Percentiles rank a stretch among this genome's conserved stretches.
These are phyloP conservation scores for Synergus umbraculus DNA, from an alignment of 2,888 invertebrate genomes.

Conservation along the genomic window DNA sequence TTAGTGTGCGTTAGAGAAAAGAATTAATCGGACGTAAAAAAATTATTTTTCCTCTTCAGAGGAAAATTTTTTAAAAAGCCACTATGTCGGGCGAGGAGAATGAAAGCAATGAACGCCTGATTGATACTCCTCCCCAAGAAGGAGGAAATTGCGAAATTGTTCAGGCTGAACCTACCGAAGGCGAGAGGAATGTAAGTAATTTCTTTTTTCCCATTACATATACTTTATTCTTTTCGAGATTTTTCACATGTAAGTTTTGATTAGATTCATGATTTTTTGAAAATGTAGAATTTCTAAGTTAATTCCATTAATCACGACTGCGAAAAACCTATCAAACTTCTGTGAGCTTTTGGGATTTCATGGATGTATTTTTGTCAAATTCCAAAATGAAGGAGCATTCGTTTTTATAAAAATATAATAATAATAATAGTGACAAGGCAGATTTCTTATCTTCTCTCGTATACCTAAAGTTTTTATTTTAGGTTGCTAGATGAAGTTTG, in stretches of 20 bases:
- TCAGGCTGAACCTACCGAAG: slow-evolving; percentile 59
- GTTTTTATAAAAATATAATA: neutral
- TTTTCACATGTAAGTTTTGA: neutral
- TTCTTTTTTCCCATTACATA: neutral
- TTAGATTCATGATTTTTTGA: neutral
- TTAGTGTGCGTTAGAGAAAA: neutral
- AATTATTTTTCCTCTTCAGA: neutral
- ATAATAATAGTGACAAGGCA: neutral
- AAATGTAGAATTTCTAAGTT: neutral
- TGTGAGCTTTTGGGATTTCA: neutral
- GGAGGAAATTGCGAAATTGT: slow-evolving; percentile 63
- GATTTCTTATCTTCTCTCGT: neutral
- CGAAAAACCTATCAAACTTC: neutral
- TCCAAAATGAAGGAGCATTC: neutral
- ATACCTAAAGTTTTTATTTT: neutral
- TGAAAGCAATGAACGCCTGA: neutral
- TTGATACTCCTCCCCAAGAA: slow-evolving; percentile 3
- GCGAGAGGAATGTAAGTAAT: slow-evolving; percentile 65
- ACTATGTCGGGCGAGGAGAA: slow-evolving; percentile 10
- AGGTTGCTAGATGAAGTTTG: neutral
- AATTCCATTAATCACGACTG: neutral
- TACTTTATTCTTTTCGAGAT: slow-evolving; percentile 9
- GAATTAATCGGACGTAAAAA: neutral
- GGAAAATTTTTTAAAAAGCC: neutral
- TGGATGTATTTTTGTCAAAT: neutral